Evolutionary conservation across 1,140 invertebrate species (phyloP).

Genomic region (Trichonephila clavipes): DNA sequence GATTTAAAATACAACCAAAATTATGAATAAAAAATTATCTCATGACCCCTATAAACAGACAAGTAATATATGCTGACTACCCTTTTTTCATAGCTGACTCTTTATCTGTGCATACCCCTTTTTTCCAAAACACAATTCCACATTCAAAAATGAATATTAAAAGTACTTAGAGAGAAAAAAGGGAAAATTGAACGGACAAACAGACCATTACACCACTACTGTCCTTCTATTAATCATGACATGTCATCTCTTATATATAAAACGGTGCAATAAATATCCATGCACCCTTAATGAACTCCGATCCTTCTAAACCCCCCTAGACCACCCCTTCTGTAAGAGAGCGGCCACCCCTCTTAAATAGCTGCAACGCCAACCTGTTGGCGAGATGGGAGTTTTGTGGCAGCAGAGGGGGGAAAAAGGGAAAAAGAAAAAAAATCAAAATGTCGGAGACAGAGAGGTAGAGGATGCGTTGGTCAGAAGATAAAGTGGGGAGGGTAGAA

Average conservation of each 20-base stretch:
- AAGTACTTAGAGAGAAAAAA: background rate
- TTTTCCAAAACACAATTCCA: background rate
- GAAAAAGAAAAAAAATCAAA: constrained; percentile 36
- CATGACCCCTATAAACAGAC: no score
- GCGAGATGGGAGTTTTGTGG: background rate
- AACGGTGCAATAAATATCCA: constrained; percentile 64
- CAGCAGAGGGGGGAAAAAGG: no score
- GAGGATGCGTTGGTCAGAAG: constrained; percentile 63
- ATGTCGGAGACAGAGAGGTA: constrained; percentile 9
- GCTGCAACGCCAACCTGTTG: constrained; percentile 67
- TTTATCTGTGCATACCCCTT: background rate
- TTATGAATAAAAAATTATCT: no score
- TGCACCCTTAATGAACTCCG: constrained; percentile 58
- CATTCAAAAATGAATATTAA: constrained; percentile 8
- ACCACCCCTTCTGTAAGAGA: background rate
- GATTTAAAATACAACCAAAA: no score
- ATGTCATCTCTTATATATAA: constrained; percentile 60
- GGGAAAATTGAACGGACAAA: background rate
- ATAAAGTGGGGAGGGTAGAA: constrained; percentile 42
- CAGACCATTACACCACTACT: background rate
- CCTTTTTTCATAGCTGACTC: background rate
- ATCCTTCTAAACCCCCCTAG: background rate
- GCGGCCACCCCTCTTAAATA: constrained; percentile 13
- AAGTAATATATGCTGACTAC: no score
- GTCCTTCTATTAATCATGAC: constrained; percentile 37